Percentiles rank a stretch among this genome's conserved stretches.
Evolutionary conservation across 1,140 invertebrate species (phyloP).

Genomic region (Drosophila orosa): DNA sequence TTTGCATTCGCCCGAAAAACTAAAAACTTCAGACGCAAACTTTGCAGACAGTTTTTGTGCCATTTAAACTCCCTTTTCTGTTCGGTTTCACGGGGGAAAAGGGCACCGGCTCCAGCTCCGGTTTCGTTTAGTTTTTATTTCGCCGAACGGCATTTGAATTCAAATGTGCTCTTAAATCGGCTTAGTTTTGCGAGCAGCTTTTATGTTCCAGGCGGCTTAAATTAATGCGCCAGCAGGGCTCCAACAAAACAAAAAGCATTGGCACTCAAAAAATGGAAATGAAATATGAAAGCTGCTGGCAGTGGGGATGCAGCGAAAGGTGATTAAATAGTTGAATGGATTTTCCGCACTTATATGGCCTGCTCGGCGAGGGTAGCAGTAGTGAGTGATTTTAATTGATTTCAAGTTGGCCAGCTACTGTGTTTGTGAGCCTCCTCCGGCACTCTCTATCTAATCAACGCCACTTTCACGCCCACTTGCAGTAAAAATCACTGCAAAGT

Average conservation of each 20-base stretch:
- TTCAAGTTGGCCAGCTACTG: slow-evolving; percentile 28
- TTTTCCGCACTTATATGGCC: slow-evolving; percentile 42
- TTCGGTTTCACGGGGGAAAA: slow-evolving; percentile 1
- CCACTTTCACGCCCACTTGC: slow-evolving; percentile 56
- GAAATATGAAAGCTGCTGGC: slow-evolving; percentile 30
- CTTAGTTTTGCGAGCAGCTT: slow-evolving; percentile 76
- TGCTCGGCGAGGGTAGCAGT: slow-evolving; percentile 2
- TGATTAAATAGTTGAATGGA: slow-evolving; percentile 64
- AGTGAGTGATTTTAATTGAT: slow-evolving; percentile 56
- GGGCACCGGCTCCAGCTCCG: not conserved
- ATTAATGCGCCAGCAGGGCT: slow-evolving; percentile 67
- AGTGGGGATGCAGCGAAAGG: slow-evolving; percentile 33
- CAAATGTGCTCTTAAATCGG: slow-evolving; percentile 82
- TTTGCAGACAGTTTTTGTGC: slow-evolving; percentile 80
- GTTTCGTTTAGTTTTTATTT: slow-evolving; percentile 65
- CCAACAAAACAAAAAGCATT: slow-evolving; percentile 41
- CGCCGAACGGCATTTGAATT: slow-evolving; percentile 70
- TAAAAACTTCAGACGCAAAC: slow-evolving; percentile 70
- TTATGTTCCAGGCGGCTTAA: slow-evolving; percentile 71
- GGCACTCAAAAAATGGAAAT: slow-evolving; percentile 35
- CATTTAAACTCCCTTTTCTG: slow-evolving; percentile 49
- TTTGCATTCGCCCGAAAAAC: slow-evolving; percentile 56
- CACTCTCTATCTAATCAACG: slow-evolving; percentile 57
- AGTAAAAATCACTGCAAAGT: slow-evolving; percentile 35
- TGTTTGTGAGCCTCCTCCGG: not conserved